Evolutionary conservation across 2,888 invertebrate genomes (phyloP), one percentile per base, ranked within the genome.

Genomic region (Andrena bicolor): DNA sequence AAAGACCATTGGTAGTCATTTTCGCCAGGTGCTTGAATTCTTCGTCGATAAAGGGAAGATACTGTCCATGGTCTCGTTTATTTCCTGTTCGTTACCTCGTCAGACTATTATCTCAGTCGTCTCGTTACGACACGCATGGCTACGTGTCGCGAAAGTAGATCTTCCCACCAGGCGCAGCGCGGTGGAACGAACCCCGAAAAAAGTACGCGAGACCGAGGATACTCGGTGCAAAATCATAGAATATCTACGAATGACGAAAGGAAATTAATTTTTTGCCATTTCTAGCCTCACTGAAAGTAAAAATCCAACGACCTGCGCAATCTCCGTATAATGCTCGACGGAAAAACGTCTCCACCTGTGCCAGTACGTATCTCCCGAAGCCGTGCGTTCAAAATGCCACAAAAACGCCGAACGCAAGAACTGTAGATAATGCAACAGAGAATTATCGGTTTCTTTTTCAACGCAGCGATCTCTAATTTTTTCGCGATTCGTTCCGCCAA

Each of bases 41-140:
- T 60, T 74, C 58, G 26, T 63, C 80, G 63, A 72, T 71, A 68
- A 65, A 35, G 72, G 35, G 41, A 61, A 72, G 68, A 72, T 72
- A 72, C 23, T 23, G 23, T 68, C n/a, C 32, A 48, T 10, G 30
- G 26, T 56, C 20, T 49, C n/a, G 30, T 30, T 53, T 63, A n/a
- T 20, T 63, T 72, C 32, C 61, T 20, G 30, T 28, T 56, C 49
- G n/a, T 58, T 48, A 56, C 60, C 49, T 49, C 23, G 65, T 35
- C 56, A 20, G 53, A 10, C 23, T 48, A 49, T 65, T 65, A 48
- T 66, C 56, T 63, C 6, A 7, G 16, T 41, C 13, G 35, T 2
- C 41, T 56, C 56, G 49, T 65, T 56, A 30, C 41, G 48, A 32
- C 64, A 61, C 56, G 73, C 74, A 64, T 60, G 20, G 68, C 32